Base-by-base conservation (phyloP, 2,797 vertebrate species). In the Malacoctenus gilli region DNA sequence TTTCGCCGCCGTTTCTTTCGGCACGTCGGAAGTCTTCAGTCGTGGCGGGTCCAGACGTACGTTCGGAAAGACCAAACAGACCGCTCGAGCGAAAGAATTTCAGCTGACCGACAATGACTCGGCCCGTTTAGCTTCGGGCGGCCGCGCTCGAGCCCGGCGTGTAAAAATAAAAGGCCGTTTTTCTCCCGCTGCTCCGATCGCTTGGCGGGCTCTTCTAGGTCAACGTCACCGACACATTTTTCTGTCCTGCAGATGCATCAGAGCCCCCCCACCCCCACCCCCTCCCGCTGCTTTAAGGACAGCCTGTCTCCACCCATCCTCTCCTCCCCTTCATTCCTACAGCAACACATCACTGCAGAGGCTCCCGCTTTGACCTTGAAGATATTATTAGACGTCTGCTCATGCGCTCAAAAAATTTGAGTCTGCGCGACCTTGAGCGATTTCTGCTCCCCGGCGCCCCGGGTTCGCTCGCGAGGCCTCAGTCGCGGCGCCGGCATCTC, bases 341-440 rank as follows among this genome's bases (percentile, higher is more conserved):
- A 51, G 52, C 75, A 44, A 6, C 69, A 72, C 79, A 75, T 82
- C 74, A 79, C 63, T 68, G 69, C 72, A 38, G 71, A 74, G 41
- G 65, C 67, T 65, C 31, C 38, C 40, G 15, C 41, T 67, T 47
- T 64, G 84, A 84, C 79, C 79, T 82, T 83, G 61, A 70, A 50
- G 76, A 70, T 85, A 83, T 79, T 83, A 82, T 82, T 76, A 83
- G 75, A 66, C 47, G 32, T 46, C 59, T 50, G 74, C 73, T 75
- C 75, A 57, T 52, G 59, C 41, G 4, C 51, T 18, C n/a, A 13
- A 69, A 71, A 46, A 37, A 54, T 47, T 1, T 5, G 2, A 54
- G 48, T 28, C 57, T 67, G 43, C 57, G 57, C 69, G 71, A 83
- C 75, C 83, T 85, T 73, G 60, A 75, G 58, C 23, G 2, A 28